Conservation (phyloP, 1,140 invertebrate species). For the Calosoma granatense region DNA sequence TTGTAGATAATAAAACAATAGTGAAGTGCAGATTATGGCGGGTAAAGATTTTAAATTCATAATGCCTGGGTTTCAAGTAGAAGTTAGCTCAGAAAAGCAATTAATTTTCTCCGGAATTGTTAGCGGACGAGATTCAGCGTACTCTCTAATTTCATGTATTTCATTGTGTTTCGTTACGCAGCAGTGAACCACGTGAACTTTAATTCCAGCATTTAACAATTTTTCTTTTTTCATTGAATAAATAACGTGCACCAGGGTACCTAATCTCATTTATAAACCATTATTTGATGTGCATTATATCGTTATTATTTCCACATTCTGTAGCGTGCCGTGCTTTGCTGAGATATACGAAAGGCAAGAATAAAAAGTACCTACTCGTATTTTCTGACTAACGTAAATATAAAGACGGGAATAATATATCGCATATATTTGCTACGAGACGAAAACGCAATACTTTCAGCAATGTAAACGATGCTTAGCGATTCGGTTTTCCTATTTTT, state of each 20-base stretch:
- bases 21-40: background rate
- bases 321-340: too few species aligned
- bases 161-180: background rate
- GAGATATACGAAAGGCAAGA: too few species aligned
- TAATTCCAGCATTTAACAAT: background rate
- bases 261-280: background rate
- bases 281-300: background rate
- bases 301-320: background rate
- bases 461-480: too few species aligned
- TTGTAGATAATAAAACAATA: background rate
- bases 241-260: background rate
- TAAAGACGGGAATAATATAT: too few species aligned
- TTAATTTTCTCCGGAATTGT: background rate
- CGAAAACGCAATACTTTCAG: too few species aligned
- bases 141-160: too few species aligned
- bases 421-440: too few species aligned
- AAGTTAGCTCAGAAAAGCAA: background rate
- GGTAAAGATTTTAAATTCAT: background rate
- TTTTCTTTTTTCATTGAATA: background rate
- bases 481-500: too few species aligned
- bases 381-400: too few species aligned
- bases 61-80: background rate
- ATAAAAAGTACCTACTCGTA: too few species aligned
- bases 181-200: too few species aligned
- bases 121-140: background rate